These are phyloP conservation scores for Coregonus sp. DNA, from an alignment of 2,797 vertebrate genomes.

Conservation along the genomic window DNA sequence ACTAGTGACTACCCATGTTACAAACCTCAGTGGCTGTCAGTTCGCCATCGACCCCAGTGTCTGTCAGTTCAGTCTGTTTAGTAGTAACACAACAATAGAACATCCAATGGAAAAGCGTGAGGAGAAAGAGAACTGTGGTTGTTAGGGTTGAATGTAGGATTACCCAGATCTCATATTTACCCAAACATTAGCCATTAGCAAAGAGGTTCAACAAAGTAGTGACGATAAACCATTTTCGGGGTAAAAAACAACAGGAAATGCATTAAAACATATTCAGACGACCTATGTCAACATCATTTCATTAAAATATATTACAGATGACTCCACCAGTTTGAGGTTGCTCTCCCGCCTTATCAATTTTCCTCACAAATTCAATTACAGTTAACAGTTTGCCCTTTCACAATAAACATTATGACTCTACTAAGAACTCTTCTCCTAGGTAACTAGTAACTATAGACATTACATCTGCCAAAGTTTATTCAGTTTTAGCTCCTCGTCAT, in stretches of 20 bases:
- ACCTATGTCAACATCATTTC: not conserved
- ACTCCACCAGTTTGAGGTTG: not conserved
- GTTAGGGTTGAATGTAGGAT: constrained; percentile 45
- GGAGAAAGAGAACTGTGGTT: constrained; percentile 69
- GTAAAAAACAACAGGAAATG: not conserved
- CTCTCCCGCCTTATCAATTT: not conserved
- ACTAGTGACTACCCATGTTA: constrained; percentile 31
- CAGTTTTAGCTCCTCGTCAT: not conserved
- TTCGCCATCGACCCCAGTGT: constrained; percentile 89
- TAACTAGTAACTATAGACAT: not conserved
- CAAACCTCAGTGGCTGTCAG: constrained; percentile 92
- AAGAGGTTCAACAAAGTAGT: not conserved
- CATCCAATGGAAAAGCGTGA: constrained; percentile 76
- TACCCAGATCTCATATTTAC: not conserved
- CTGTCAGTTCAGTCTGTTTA: constrained; percentile 90
- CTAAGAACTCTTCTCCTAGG: not conserved
- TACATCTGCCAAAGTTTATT: not conserved
- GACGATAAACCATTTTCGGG: not conserved
- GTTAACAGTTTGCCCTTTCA: not conserved
- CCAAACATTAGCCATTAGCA: not conserved
- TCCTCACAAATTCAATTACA: constrained; percentile 1
- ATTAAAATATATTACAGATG: not conserved
- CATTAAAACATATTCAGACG: not conserved
- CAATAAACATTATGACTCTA: not conserved
- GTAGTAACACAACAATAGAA: constrained; percentile 59